Conservation (phyloP, 2,797 vertebrate genomes). For the Antennarius maculatus region DNA sequence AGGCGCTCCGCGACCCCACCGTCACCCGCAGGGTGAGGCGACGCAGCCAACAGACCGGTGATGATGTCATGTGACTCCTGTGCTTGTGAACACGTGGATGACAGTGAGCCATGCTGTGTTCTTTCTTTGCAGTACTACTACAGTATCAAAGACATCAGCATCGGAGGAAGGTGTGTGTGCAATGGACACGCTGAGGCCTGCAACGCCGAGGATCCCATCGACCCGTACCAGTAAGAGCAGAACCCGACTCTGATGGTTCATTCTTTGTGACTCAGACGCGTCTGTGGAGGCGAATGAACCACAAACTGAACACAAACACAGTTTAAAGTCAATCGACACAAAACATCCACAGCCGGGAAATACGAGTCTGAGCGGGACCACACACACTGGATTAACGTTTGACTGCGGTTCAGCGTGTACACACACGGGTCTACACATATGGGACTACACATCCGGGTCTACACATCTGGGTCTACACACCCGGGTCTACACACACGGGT, state of each 20-base stretch:
- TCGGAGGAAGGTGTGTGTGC: constrained; percentile 91
- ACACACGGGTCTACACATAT: too few species aligned
- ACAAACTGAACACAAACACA: not conserved
- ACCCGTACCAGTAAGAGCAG: constrained; percentile 90
- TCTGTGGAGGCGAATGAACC: not conserved
- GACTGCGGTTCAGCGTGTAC: too few species aligned
- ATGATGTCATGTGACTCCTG: too few species aligned
- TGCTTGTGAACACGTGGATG: too few species aligned
- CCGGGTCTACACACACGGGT: too few species aligned
- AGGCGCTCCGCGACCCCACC: constrained; percentile 92
- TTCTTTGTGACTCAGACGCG: too few species aligned
- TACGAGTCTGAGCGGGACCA: too few species aligned
- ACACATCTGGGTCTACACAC: too few species aligned
- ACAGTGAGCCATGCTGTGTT: constrained; percentile 72
- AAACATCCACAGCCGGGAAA: not conserved
- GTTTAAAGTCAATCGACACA: not conserved
- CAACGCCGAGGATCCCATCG: constrained; percentile 86
- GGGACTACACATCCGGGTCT: too few species aligned
- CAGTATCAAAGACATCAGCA: constrained; percentile 94
- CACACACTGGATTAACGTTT: too few species aligned
- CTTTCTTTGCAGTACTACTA: constrained; percentile 87
- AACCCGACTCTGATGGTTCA: too few species aligned
- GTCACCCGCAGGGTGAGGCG: constrained; percentile 91
- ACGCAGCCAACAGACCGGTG: too few species aligned
- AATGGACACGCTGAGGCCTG: constrained; percentile 93